phyloP scores from a whole-genome alignment of 2,888 invertebrate genomes.

The Cheilosia vulpina region DNA sequence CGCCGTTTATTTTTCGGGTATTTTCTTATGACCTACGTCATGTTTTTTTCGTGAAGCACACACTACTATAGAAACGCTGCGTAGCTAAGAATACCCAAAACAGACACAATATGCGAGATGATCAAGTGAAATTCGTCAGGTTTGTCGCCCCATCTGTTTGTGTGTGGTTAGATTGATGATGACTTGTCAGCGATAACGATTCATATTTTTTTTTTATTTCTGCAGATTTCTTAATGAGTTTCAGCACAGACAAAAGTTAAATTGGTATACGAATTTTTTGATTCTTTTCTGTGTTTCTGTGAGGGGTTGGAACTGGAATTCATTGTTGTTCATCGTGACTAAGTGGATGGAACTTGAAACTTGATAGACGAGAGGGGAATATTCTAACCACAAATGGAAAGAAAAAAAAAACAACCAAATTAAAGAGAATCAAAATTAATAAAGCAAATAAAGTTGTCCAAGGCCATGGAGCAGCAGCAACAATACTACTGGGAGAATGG shows the following conservation, averaged over 20 bases:
- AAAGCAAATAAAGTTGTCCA: constrained; percentile 65
- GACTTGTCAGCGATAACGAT: constrained; percentile 48
- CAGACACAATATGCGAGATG: constrained; percentile 31
- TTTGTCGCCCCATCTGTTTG: not conserved
- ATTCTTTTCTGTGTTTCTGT: constrained; percentile 29
- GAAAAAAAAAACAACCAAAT: constrained; percentile 42
- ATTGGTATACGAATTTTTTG: not conserved
- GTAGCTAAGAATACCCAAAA: constrained; percentile 9
- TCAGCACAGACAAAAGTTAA: constrained; percentile 5
- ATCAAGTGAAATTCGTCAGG: constrained; percentile 22
- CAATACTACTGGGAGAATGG: not conserved
- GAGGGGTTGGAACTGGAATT: constrained; percentile 17
- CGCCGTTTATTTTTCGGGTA: constrained; percentile 10
- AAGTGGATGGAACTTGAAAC: not conserved
- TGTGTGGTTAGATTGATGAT: constrained; percentile 33
- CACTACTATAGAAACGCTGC: constrained; percentile 1
- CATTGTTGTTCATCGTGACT: constrained; percentile 13
- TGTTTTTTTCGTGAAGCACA: constrained; percentile 21
- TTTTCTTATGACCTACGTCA: constrained; percentile 62
- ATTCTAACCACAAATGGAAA: not conserved
- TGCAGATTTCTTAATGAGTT: constrained; percentile 47
- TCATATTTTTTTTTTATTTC: constrained; percentile 14
- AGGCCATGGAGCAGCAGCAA: constrained; percentile 60
- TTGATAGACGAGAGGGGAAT: not conserved
- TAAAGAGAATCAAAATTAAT: constrained; percentile 57